phyloP scores from a whole-genome alignment of 1,140 invertebrate genomes.

The Cryptotermes secundus region DNA sequence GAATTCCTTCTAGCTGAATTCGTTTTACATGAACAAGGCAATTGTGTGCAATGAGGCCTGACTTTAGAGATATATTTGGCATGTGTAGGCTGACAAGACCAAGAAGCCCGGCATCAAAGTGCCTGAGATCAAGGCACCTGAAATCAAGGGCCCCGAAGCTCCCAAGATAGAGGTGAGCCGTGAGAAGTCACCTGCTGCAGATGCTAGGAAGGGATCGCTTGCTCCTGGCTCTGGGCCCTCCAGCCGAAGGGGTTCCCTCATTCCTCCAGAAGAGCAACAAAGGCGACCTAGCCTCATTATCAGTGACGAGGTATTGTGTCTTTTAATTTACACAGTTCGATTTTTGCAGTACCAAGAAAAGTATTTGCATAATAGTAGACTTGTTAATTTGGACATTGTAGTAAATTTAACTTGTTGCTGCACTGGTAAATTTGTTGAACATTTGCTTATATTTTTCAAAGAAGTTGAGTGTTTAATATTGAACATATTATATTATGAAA shows the following conservation, averaged over 20 bases:
- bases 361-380: no score
- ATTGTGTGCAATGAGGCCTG: no score
- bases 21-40: no score
- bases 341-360: neutral
- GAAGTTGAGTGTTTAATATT: no score
- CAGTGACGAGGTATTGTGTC: constrained; percentile 82
- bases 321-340: constrained; percentile 24
- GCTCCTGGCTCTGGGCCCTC: constrained; percentile 68
- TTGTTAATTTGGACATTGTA: no score
- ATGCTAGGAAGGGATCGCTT: constrained; percentile 72
- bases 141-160: constrained; percentile 57
- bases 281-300: constrained; percentile 85
- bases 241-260: constrained; percentile 77
- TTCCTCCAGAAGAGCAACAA: constrained; percentile 78
- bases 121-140: constrained; percentile 68
- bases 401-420: no score
- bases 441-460: no score
- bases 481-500: no score
- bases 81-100: constrained; percentile 12
- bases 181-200: constrained; percentile 68
- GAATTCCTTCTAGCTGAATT: no score
- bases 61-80: neutral
- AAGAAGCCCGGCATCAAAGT: constrained; percentile 32
- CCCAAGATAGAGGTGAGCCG: constrained; percentile 83
- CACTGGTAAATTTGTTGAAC: no score